These are phyloP conservation scores for Mallateleia sp. DNA, from an alignment of 2,888 invertebrate genomes.

Conservation along the genomic window DNA sequence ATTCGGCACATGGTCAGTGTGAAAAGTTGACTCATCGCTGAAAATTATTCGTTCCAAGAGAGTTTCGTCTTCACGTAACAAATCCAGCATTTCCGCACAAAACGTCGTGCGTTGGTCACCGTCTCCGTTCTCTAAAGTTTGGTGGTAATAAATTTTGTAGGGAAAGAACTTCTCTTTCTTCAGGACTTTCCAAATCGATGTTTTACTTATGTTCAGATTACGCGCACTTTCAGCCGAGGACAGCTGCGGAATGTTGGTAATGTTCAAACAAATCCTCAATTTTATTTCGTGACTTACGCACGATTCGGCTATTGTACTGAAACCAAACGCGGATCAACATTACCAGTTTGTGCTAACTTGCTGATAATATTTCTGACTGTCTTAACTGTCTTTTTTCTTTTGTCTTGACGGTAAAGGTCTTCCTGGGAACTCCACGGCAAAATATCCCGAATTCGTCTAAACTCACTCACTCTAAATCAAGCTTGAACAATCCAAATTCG, in stretches of 20 bases:
- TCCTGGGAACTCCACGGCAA: slow-evolving; percentile 18
- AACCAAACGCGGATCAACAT: not conserved
- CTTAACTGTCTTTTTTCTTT: too few relatives aligned
- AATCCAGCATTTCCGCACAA: slow-evolving; percentile 6
- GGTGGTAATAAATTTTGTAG: slow-evolving; percentile 20
- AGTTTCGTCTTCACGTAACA: not conserved
- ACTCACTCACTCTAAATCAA: not conserved
- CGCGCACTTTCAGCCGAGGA: not conserved
- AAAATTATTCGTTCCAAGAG: not conserved
- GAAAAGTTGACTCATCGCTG: too few relatives aligned
- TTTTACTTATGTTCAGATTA: not conserved
- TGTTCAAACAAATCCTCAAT: not conserved
- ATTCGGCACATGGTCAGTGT: slow-evolving; percentile 37
- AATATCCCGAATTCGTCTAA: not conserved
- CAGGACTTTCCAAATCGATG: slow-evolving; percentile 13
- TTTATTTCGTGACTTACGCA: not conserved
- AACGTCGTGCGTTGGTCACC: slow-evolving; percentile 9
- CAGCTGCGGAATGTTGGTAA: not conserved
- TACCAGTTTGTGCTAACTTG: not conserved
- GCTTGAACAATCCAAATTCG: slow-evolving; percentile 1
- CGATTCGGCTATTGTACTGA: slow-evolving; percentile 1
- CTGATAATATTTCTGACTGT: slow-evolving; percentile 2
- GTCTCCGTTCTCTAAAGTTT: slow-evolving; percentile 6
- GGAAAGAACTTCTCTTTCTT: slow-evolving; percentile 10
- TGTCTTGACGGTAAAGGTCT: slow-evolving; percentile 19